Percentiles rank a stretch among this genome's conserved stretches.
Conservation (phyloP, 2,797 vertebrate species). For the Cirrhinus molitorella region DNA sequence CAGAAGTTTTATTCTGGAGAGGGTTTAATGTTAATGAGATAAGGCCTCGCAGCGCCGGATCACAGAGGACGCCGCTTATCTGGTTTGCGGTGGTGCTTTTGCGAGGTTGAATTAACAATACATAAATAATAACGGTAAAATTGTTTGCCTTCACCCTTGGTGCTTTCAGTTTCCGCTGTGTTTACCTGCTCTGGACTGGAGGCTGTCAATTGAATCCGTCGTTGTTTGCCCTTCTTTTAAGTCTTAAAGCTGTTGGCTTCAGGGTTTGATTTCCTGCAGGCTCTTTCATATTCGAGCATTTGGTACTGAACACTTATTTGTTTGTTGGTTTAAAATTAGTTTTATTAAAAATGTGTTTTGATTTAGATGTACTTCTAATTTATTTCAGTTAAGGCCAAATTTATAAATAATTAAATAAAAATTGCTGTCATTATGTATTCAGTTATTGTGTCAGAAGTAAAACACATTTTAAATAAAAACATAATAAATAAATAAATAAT, state of each 20-base stretch:
- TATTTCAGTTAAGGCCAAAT: background rate
- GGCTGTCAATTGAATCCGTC: background rate
- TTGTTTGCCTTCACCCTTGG: background rate
- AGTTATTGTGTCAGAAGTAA: too few species aligned
- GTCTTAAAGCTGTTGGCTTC: background rate
- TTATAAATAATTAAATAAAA: too few species aligned
- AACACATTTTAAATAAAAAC: too few species aligned
- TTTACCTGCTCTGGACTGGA: background rate
- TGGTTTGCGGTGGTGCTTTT: constrained; percentile 17
- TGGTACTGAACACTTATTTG: background rate
- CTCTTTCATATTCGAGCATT: background rate
- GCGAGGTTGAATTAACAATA: constrained; percentile 14
- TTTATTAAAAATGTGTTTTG: too few species aligned
- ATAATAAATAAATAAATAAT: too few species aligned
- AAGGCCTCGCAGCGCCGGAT: background rate
- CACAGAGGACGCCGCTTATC: constrained; percentile 26
- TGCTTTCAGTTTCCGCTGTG: background rate
- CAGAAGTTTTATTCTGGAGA: constrained; percentile 26
- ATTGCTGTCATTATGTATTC: too few species aligned
- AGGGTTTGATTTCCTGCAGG: background rate
- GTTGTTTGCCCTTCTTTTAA: background rate
- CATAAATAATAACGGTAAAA: background rate
- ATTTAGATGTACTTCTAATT: background rate
- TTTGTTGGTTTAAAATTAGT: constrained; percentile 2
- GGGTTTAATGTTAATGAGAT: constrained; percentile 33